Evolutionary conservation across 2,888 invertebrate species (phyloP).

Genomic region (Nyleta sp.): DNA sequence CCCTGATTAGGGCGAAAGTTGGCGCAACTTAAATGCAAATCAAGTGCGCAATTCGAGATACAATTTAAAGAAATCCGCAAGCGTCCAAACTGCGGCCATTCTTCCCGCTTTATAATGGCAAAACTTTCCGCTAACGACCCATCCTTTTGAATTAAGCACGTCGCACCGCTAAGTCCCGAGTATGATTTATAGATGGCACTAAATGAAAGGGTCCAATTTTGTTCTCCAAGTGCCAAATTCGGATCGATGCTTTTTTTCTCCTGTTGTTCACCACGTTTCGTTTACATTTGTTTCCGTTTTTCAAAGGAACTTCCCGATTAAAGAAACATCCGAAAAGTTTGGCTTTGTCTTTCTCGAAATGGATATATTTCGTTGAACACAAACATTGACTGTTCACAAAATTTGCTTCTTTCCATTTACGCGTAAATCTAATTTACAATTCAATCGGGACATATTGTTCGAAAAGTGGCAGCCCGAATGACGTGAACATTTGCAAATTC

Average conservation of each 20-base stretch:
- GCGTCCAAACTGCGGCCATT: slow-evolving; percentile 59
- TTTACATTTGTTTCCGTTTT: neutral
- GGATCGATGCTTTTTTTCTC: neutral
- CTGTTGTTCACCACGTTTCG: slow-evolving; percentile 3
- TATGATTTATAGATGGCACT: slow-evolving; percentile 52
- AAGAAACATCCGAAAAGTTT: too few species aligned
- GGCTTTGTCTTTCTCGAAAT: too few species aligned
- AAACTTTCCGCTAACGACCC: slow-evolving; percentile 78
- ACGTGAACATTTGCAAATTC: slow-evolving; percentile 40
- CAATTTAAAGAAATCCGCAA: slow-evolving; percentile 77
- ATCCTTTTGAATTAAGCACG: slow-evolving; percentile 67
- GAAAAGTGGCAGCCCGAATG: slow-evolving; percentile 10
- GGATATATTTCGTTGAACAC: too few species aligned
- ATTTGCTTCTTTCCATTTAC: too few species aligned
- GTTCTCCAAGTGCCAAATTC: neutral
- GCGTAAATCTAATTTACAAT: neutral
- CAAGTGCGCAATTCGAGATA: slow-evolving; percentile 76
- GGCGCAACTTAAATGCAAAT: slow-evolving; percentile 58
- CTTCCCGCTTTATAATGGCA: slow-evolving; percentile 74
- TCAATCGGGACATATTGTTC: slow-evolving; percentile 30
- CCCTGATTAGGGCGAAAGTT: slow-evolving; percentile 50
- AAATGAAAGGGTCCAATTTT: slow-evolving; percentile 26
- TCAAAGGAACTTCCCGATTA: too few species aligned
- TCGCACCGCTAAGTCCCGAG: slow-evolving; percentile 39
- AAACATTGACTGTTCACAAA: too few species aligned